Evolutionary conservation across 2,888 invertebrate genomes (phyloP), one percentile per base, ranked within the genome.

Genomic region (Apocheima hispidaria): DNA sequence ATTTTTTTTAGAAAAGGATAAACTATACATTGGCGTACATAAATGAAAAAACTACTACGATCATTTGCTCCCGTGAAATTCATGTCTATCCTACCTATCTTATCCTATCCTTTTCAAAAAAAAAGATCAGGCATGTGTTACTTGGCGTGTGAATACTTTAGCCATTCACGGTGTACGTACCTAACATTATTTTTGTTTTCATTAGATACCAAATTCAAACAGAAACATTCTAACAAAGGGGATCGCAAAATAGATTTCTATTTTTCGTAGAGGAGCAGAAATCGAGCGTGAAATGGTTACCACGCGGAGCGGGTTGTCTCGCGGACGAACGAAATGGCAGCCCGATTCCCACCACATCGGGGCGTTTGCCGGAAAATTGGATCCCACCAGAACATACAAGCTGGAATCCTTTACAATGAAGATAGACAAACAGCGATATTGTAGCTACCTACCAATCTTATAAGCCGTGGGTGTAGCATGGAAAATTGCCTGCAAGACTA

Each of bases 261-360:
- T 82, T 87, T 87, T 85, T 84, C 85, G 84, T 85, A 80, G 82
- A 79, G 77, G 81, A 77, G 74, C 81, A 81, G 87, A 88, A 90
- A 91, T 90, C 86, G 90, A 90, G 83, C 90, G 89, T 90, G 88
- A 90, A 91, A 90, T 90, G 82, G 90, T 86, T 87, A 87, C 89
- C 88, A 84, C 88, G 80, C 81, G 79, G 79, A 81, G 79, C 77
- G 86, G n/a, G 84, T 84, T 88, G 87, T 87, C 88, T 87, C 85
- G 86, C 81, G 87, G 84, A 88, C 89, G 86, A 88, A 89, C 88
- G 84, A 82, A 86, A 87, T 87, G 79, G 84, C 81, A 77, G 77
- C 69, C 9, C 71, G 60, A 28, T 57, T 57, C 55, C 62, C 69
- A 65, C 69, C 71, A 73, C 76, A 23, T 18, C 16, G 79, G 79